Percentiles rank a stretch among this genome's conserved stretches.
These are phyloP conservation scores for Zaprionus nigranus DNA, from an alignment of 1,140 invertebrate genomes.

Conservation along the genomic window DNA sequence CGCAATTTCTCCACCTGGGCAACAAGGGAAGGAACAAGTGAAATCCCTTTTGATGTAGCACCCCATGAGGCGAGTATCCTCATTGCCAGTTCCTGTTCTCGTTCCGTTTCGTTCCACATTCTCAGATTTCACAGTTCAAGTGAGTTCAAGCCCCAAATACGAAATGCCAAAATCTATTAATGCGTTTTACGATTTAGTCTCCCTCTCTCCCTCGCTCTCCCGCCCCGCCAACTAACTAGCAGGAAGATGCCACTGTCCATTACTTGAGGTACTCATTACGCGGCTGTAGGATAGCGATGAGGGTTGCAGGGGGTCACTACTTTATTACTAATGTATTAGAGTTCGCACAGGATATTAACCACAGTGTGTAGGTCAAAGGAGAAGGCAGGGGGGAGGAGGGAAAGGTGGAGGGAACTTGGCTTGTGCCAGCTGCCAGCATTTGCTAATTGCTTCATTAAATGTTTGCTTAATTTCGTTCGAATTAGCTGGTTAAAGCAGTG, in stretches of 20 bases:
- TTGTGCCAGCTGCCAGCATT: conserved; percentile 53
- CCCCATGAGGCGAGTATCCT: not conserved
- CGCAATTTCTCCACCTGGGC: conserved; percentile 54
- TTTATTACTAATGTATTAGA: conserved; percentile 57
- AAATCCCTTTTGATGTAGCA: conserved; percentile 69
- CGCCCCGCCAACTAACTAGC: not conserved
- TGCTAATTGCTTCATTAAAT: conserved; percentile 83
- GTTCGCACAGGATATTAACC: conserved; percentile 63
- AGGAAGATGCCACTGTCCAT: conserved; percentile 34
- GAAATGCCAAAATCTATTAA: conserved; percentile 57
- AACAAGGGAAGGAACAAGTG: conserved; percentile 38
- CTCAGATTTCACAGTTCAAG: conserved; percentile 26
- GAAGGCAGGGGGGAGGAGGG: not conserved
- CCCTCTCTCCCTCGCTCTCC: too few relatives aligned
- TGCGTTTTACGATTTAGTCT: conserved; percentile 28
- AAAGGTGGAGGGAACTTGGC: not conserved
- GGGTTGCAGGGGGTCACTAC: conserved; percentile 17
- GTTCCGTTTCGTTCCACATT: not conserved
- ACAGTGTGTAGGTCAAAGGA: conserved; percentile 20
- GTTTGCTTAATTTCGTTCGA: conserved; percentile 82
- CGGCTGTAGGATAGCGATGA: not conserved
- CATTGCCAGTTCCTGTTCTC: not conserved
- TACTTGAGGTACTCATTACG: conserved; percentile 35
- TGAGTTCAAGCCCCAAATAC: conserved; percentile 48
- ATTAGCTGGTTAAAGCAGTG: conserved; percentile 54